Evolutionary conservation across 1,140 invertebrate species (phyloP).

Genomic region (Zaprionus gabonicus): DNA sequence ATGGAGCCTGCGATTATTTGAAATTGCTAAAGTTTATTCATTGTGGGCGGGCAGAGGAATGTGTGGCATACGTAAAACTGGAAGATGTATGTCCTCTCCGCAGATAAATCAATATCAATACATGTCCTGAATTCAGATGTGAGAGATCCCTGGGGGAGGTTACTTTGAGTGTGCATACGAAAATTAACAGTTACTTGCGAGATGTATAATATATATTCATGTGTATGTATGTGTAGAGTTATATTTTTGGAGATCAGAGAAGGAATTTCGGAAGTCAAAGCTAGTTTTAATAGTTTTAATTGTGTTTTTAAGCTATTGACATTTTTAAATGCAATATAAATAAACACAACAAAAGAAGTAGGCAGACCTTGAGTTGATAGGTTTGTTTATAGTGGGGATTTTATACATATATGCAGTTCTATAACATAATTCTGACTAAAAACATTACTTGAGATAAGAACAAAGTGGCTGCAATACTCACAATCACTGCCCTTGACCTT

Average conservation of each 20-base stretch:
- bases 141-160: constrained; percentile 31
- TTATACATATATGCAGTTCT: neutral
- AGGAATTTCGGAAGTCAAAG: too few relatives aligned
- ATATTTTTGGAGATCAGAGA: too few relatives aligned
- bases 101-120: constrained; percentile 78
- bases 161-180: neutral
- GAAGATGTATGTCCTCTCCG: constrained; percentile 66
- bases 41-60: constrained; percentile 49
- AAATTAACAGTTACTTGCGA: constrained; percentile 11
- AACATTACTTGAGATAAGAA: too few relatives aligned
- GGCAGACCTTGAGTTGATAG: neutral
- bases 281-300: too few relatives aligned
- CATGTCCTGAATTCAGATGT: constrained; percentile 73
- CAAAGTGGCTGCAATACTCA: too few relatives aligned
- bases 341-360: too few relatives aligned
- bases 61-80: constrained; percentile 69
- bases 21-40: constrained; percentile 82
- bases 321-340: too few relatives aligned
- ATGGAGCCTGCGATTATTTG: constrained; percentile 80
- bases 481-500: constrained; percentile 49
- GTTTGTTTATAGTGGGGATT: too few relatives aligned
- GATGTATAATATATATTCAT: too few relatives aligned
- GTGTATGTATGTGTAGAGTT: too few relatives aligned
- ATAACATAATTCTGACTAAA: too few relatives aligned
- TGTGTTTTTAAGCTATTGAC: too few relatives aligned